Percentiles rank a stretch among this genome's conserved stretches.
These are phyloP conservation scores for Fundulus diaphanus DNA, from an alignment of 2,797 vertebrate species.

Conservation along the genomic window DNA sequence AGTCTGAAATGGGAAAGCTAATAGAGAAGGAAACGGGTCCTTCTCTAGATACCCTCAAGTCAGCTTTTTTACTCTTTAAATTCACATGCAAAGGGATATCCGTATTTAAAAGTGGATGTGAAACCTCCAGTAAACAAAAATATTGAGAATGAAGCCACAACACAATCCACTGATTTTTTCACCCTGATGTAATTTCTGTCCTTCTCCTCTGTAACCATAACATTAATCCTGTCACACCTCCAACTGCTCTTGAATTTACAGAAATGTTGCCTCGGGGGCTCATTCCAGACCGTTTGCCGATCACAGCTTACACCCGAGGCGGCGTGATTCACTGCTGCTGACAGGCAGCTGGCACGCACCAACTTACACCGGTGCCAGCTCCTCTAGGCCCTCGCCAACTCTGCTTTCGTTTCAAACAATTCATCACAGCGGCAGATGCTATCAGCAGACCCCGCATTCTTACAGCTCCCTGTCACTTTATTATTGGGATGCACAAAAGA, in stretches of 20 bases:
- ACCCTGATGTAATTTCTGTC: conserved; percentile 32
- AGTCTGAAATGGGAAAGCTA: conserved; percentile 62
- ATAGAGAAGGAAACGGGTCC: conserved; percentile 7
- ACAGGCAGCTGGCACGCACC: conserved; percentile 51
- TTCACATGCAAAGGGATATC: neutral
- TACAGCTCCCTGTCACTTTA: conserved; percentile 14
- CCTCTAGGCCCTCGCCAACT: conserved; percentile 26
- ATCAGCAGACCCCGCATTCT: conserved; percentile 37
- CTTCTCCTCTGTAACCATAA: conserved; percentile 24
- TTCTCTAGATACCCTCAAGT: conserved; percentile 27
- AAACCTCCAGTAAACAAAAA: conserved; percentile 12
- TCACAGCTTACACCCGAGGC: conserved; percentile 40
- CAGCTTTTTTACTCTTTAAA: conserved; percentile 19
- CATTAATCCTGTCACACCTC: conserved; percentile 29
- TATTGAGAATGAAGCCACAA: conserved; percentile 6
- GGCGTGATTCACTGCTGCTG: conserved; percentile 58
- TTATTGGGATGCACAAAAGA: conserved; percentile 20
- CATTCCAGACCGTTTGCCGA: conserved; percentile 30
- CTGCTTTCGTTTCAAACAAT: conserved; percentile 17
- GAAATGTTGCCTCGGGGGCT: conserved; percentile 32
- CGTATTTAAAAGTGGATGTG: conserved; percentile 30
- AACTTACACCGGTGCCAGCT: conserved; percentile 35
- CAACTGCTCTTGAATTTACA: conserved; percentile 22
- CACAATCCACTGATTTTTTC: conserved; percentile 31
- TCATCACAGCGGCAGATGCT: conserved; percentile 39